Evolutionary conservation across 2,888 invertebrate genomes (phyloP).

Genomic region (Timandra comae): DNA sequence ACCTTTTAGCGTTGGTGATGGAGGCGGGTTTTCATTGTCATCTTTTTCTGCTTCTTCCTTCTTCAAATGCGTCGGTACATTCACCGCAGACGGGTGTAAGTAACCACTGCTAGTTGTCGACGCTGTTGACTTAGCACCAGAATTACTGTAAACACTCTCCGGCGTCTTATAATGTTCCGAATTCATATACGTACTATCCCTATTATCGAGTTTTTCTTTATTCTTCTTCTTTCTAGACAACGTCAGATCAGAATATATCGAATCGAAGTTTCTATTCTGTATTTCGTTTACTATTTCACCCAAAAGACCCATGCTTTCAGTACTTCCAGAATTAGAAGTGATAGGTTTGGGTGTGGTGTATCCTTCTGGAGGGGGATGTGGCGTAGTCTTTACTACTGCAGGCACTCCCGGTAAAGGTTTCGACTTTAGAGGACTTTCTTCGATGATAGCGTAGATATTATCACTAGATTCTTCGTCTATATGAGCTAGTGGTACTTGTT

Average conservation of each 20-base stretch:
- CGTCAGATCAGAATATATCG: slow-evolving; percentile 89
- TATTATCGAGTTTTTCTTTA: slow-evolving; percentile 40
- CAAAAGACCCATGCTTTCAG: slow-evolving; percentile 85
- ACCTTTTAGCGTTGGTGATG: slow-evolving; percentile 58
- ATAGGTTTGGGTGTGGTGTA: slow-evolving; percentile 67
- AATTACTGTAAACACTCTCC: slow-evolving; percentile 80
- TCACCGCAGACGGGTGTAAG: slow-evolving; percentile 83
- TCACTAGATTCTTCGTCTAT: slow-evolving; percentile 81
- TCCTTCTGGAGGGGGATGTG: slow-evolving; percentile 65
- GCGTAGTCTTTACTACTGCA: slow-evolving; percentile 39
- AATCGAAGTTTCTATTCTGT: slow-evolving; percentile 89
- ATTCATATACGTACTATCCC: slow-evolving; percentile 78
- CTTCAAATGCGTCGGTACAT: slow-evolving; percentile 74
- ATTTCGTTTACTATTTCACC: slow-evolving; percentile 93
- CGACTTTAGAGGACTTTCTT: slow-evolving; percentile 81
- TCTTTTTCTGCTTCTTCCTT: slow-evolving; percentile 39
- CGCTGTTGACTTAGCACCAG: slow-evolving; percentile 76
- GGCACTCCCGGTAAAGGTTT: slow-evolving; percentile 59
- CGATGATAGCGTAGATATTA: slow-evolving; percentile 92
- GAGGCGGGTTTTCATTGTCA: slow-evolving; percentile 52
- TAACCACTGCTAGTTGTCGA: slow-evolving; percentile 84
- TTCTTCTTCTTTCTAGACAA: slow-evolving; percentile 80
- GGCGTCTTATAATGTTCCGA: slow-evolving; percentile 77
- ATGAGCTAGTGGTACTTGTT: slow-evolving; percentile 77
- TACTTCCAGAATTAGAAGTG: slow-evolving; percentile 68